phyloP scores from a whole-genome alignment of 2,797 vertebrate genomes.

The Macropus fuliginosus region DNA sequence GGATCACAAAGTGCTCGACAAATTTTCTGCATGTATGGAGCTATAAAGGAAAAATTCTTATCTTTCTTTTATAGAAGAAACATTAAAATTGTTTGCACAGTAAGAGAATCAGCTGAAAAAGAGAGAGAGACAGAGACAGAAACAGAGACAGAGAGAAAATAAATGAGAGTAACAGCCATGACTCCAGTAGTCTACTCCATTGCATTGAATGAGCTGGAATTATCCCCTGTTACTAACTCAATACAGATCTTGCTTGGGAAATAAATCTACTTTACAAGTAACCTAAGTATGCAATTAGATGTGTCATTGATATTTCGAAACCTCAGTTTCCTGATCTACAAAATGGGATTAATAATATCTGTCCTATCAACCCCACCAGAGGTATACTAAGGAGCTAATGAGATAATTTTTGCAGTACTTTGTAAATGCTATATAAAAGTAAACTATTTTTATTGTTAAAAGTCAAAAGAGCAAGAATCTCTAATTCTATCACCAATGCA shows the following conservation, averaged over 20 bases:
- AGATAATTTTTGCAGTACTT: neutral
- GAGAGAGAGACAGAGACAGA: no score
- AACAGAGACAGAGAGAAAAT: no score
- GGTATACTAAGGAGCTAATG: neutral
- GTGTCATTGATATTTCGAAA: neutral
- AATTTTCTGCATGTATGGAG: neutral
- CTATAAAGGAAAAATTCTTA: neutral
- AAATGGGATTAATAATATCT: neutral
- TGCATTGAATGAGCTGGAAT: neutral
- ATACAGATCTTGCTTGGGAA: neutral
- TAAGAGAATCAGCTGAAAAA: neutral
- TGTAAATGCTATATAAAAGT: neutral
- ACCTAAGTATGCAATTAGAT: neutral
- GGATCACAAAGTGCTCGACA: neutral
- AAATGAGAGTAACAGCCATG: no score
- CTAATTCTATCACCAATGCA: neutral
- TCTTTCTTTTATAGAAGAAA: neutral
- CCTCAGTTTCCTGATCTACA: neutral
- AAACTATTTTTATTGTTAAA: neutral
- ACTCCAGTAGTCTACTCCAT: neutral
- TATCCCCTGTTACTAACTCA: neutral
- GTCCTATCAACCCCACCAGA: neutral
- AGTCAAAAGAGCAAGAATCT: neutral
- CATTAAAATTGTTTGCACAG: neutral
- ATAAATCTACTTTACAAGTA: neutral